phyloP scores from a whole-genome alignment of 2,113 vertebrate species.

The Lepisosteus oculatus region DNA sequence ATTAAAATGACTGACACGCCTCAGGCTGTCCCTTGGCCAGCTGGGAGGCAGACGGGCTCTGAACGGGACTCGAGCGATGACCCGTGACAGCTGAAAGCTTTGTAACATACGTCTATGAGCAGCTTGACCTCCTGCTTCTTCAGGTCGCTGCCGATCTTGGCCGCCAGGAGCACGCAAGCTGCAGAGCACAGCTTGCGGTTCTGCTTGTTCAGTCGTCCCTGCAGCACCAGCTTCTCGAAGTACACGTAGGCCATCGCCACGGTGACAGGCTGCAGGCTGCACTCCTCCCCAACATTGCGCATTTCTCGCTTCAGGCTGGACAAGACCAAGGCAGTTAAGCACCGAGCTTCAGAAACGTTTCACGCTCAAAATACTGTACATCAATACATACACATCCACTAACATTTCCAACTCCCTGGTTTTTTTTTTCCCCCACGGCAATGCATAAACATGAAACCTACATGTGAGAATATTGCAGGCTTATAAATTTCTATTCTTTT shows the following conservation, averaged over 20 bases:
- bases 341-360: not conserved
- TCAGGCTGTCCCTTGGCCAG: too few relatives aligned
- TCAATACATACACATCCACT: too few relatives aligned
- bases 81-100: too few relatives aligned
- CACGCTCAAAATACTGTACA: too few relatives aligned
- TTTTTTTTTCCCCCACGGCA: too few relatives aligned
- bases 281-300: conserved; percentile 81
- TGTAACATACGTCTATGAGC: conserved; percentile 86
- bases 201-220: conserved; percentile 93
- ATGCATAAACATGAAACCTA: too few relatives aligned
- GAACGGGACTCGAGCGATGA: too few relatives aligned
- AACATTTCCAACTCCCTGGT: too few relatives aligned
- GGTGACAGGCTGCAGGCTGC: conserved; percentile 82
- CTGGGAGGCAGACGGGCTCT: too few relatives aligned
- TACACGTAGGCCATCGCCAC: conserved; percentile 95
- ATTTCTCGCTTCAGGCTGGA: conserved; percentile 91
- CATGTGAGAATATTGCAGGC: too few relatives aligned
- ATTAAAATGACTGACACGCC: too few relatives aligned
- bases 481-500: too few relatives aligned
- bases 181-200: conserved; percentile 96
- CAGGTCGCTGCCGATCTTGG: conserved; percentile 97
- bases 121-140: conserved; percentile 91
- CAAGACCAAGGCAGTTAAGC: conserved; percentile 9
- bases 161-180: conserved; percentile 87
- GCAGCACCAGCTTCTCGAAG: conserved; percentile 95